A percentile compares a stretch with the other conserved stretches of the same genome.
Evolutionary conservation across 2,888 invertebrate species (phyloP).

Genomic region (Anoplius nigerrimus): DNA sequence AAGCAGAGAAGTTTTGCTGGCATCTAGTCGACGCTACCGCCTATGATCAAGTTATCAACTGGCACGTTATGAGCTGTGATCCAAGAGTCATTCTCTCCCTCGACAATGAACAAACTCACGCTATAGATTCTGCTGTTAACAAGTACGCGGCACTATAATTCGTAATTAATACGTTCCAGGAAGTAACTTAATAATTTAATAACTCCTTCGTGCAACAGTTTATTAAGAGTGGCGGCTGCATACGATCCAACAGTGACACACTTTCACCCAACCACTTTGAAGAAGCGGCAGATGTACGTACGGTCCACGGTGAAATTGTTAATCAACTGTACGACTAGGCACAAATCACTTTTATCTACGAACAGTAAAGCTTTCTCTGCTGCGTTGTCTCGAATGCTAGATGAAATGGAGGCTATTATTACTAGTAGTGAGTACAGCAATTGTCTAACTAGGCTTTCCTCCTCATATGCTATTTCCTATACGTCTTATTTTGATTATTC

Average conservation of each 20-base stretch:
- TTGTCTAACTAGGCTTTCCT: not conserved
- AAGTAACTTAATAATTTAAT: not conserved
- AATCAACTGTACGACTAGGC: conserved; percentile 76
- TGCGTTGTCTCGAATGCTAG: conserved; percentile 76
- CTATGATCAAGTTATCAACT: conserved; percentile 82
- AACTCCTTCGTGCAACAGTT: conserved; percentile 70
- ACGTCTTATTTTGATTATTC: not conserved
- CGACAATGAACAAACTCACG: conserved; percentile 73
- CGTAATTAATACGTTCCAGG: no score
- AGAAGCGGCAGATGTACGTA: conserved; percentile 80
- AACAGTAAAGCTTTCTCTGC: conserved; percentile 76
- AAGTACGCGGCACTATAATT: conserved; percentile 72
- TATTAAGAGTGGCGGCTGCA: conserved; percentile 79
- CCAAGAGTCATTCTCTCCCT: conserved; percentile 80
- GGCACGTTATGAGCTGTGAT: conserved; percentile 86
- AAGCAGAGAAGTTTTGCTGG: conserved; percentile 82
- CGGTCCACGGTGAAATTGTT: conserved; percentile 79
- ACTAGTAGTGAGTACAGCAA: conserved; percentile 68
- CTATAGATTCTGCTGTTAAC: conserved; percentile 79
- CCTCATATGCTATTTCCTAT: conserved; percentile 2
- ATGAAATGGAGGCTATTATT: conserved; percentile 77
- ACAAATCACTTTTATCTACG: conserved; percentile 76
- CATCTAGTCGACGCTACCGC: conserved; percentile 79
- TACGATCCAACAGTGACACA: conserved; percentile 75
- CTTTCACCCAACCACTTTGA: conserved; percentile 75